These are phyloP conservation scores for Eustalomyia histrio DNA, from an alignment of 2,888 invertebrate genomes.

Conservation along the genomic window DNA sequence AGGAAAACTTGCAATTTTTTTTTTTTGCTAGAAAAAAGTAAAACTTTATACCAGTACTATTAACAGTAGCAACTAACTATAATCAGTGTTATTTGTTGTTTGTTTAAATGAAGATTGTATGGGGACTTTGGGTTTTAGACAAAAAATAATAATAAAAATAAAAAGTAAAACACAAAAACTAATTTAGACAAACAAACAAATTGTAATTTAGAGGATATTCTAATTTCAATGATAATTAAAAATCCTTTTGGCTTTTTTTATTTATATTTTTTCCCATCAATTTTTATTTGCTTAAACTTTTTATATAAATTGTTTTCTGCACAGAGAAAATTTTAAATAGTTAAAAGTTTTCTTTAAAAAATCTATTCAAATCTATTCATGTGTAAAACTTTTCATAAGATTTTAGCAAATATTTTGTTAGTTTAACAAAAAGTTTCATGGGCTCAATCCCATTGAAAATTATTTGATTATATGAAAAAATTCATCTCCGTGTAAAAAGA, in stretches of 20 bases:
- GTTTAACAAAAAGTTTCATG: too few relatives aligned
- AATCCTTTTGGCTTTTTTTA: background rate
- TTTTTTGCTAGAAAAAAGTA: conserved; percentile 71
- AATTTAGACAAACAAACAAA: conserved; percentile 24
- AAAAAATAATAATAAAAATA: background rate
- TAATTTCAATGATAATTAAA: conserved; percentile 61
- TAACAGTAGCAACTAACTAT: background rate
- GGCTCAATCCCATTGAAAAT: too few relatives aligned
- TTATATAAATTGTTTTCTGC: conserved; percentile 48
- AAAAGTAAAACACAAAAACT: conserved; percentile 10
- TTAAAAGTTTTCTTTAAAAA: too few relatives aligned
- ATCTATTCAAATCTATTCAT: too few relatives aligned
- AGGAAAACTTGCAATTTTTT: conserved; percentile 72
- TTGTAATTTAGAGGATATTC: conserved; percentile 53
- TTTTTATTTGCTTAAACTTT: conserved; percentile 39
- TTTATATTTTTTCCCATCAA: conserved; percentile 1
- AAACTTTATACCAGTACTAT: background rate
- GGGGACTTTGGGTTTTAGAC: conserved; percentile 27
- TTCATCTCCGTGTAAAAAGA: too few relatives aligned
- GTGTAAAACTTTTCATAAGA: too few relatives aligned
- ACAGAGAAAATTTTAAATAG: too few relatives aligned
- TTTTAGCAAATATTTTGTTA: too few relatives aligned
- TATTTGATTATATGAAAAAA: too few relatives aligned
- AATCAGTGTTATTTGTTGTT: conserved; percentile 11
- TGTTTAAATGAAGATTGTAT: conserved; percentile 40